phyloP scores from a whole-genome alignment of 2,888 invertebrate genomes.

The Parnassius mnemosyne region DNA sequence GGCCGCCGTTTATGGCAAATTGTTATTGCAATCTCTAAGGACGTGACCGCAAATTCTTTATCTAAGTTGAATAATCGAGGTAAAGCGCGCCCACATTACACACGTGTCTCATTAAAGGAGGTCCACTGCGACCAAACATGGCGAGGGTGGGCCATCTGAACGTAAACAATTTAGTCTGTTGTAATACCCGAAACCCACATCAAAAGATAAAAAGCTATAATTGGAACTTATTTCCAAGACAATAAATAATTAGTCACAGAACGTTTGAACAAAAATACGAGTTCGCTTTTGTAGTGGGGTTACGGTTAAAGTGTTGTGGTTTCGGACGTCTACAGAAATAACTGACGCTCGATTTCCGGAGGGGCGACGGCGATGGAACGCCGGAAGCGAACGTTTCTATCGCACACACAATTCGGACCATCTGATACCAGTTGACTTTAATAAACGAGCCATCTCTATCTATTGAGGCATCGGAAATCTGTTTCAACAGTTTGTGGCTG shows the following conservation, averaged over 20 bases:
- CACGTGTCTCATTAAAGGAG: slow-evolving; percentile 60
- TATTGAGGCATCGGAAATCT: slow-evolving; percentile 16
- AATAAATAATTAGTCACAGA: slow-evolving; percentile 25
- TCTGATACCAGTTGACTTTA: slow-evolving; percentile 19
- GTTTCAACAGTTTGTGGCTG: slow-evolving; percentile 21
- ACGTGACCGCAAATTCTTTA: slow-evolving; percentile 54
- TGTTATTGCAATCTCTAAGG: slow-evolving; percentile 53
- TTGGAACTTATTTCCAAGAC: slow-evolving; percentile 31
- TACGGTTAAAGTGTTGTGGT: slow-evolving; percentile 25
- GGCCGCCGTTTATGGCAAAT: slow-evolving; percentile 40
- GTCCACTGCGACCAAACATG: slow-evolving; percentile 61
- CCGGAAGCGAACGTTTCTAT: slow-evolving; percentile 26
- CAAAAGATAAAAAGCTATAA: slow-evolving; percentile 39
- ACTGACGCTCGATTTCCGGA: slow-evolving; percentile 27
- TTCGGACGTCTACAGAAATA: slow-evolving; percentile 25
- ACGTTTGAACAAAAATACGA: slow-evolving; percentile 12
- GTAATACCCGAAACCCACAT: slow-evolving; percentile 45
- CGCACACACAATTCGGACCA: slow-evolving; percentile 22
- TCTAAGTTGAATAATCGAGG: slow-evolving; percentile 50
- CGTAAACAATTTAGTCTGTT: slow-evolving; percentile 53
- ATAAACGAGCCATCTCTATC: slow-evolving; percentile 17
- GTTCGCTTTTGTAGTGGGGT: slow-evolving; percentile 16
- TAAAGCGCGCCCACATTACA: slow-evolving; percentile 60
- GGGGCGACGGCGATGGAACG: slow-evolving; percentile 24
- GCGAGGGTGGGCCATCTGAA: slow-evolving; percentile 35